Conservation (phyloP, 2,888 invertebrate species). For the Caenorhabditis sulstoni region DNA sequence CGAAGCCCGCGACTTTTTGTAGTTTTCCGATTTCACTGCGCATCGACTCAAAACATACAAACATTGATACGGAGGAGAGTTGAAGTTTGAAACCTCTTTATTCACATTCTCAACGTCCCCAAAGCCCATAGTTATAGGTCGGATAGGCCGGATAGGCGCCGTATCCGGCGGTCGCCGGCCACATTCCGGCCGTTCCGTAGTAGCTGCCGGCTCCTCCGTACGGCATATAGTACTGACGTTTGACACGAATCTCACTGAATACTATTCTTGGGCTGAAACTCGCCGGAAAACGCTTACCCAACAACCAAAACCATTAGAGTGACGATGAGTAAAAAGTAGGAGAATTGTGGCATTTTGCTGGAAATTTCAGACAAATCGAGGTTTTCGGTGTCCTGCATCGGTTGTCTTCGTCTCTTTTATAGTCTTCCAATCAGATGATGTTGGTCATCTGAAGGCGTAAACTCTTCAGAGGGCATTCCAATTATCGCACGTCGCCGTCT, state of each 20-base stretch:
- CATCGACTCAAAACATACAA: too few species aligned
- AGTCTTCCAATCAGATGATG: too few species aligned
- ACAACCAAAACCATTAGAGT: background rate
- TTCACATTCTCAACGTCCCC: conserved; percentile 2
- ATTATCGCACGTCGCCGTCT: background rate
- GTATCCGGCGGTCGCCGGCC: conserved; percentile 12
- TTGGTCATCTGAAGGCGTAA: background rate
- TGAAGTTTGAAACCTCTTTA: too few species aligned
- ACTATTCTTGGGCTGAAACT: background rate
- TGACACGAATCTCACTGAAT: conserved; percentile 26
- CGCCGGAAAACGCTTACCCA: background rate
- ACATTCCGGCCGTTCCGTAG: conserved; percentile 9
- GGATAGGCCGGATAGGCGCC: conserved; percentile 15
- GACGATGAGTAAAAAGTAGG: background rate
- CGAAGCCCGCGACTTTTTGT: too few species aligned
- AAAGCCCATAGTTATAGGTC: conserved; percentile 31
- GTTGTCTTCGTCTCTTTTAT: too few species aligned
- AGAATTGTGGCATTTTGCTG: too few species aligned
- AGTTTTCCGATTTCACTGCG: too few species aligned
- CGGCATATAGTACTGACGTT: conserved; percentile 42
- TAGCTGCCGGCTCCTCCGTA: conserved; percentile 30
- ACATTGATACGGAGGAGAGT: too few species aligned
- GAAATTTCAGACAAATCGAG: background rate
- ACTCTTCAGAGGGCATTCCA: background rate
- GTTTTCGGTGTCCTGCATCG: background rate